Evolutionary conservation across 1,140 invertebrate species (phyloP).

Genomic region (Trypoxylus dichotomus): DNA sequence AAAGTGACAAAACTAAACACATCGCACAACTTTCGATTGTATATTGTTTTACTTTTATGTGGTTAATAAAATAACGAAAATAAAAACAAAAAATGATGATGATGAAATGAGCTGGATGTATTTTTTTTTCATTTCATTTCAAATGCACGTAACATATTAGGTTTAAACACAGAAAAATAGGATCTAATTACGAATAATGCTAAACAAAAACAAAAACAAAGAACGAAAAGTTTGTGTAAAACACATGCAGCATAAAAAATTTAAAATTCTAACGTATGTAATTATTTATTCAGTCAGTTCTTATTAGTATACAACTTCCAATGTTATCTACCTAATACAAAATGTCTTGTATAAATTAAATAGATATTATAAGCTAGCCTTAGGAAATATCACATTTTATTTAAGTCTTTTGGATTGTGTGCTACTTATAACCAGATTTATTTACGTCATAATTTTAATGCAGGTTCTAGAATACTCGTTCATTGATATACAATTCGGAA

Average conservation of each 20-base stretch:
- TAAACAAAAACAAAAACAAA: slow-evolving; percentile 12
- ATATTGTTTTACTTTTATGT: background rate
- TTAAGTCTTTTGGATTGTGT: background rate
- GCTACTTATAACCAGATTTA: slow-evolving; percentile 6
- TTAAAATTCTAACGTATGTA: slow-evolving; percentile 15
- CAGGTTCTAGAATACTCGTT: background rate
- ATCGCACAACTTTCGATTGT: background rate
- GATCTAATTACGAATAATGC: background rate
- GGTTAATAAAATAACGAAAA: slow-evolving; percentile 13
- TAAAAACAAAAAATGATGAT: background rate
- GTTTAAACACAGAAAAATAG: background rate
- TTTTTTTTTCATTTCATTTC: background rate
- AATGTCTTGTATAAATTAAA: background rate
- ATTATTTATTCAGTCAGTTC: slow-evolving; percentile 24
- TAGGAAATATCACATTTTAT: slow-evolving; percentile 15
- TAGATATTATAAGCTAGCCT: background rate
- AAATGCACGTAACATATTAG: background rate
- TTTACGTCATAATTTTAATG: background rate
- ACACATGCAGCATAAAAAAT: slow-evolving; percentile 25
- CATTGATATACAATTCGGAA: background rate
- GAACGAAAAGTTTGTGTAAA: background rate
- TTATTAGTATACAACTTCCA: slow-evolving; percentile 20
- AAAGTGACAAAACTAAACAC: background rate
- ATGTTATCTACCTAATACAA: slow-evolving; percentile 17
- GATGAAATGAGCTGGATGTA: background rate